Evolutionary conservation across 2,797 vertebrate genomes (phyloP).

Genomic region (Atherinosoma microstoma): DNA sequence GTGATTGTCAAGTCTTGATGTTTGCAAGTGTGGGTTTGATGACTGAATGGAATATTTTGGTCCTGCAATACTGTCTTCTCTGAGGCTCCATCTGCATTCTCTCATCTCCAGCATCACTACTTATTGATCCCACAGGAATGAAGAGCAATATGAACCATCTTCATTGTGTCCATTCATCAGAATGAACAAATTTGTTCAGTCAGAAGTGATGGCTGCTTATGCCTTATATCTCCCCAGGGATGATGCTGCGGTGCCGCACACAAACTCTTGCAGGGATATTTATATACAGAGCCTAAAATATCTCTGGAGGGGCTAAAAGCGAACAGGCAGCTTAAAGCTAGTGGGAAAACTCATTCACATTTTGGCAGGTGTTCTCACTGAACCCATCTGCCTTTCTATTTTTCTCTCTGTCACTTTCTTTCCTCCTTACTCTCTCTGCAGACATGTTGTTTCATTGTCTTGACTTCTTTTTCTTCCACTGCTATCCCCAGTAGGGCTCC

Average conservation of each 20-base stretch:
- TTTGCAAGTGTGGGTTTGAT: not conserved
- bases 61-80: constrained; percentile 5
- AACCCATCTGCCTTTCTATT: constrained; percentile 40
- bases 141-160: constrained; percentile 26
- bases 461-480: constrained; percentile 13
- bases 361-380: constrained; percentile 33
- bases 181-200: constrained; percentile 61
- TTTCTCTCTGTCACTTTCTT: constrained; percentile 26
- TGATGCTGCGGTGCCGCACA: constrained; percentile 33
- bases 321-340: constrained; percentile 31
- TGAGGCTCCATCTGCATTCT: constrained; percentile 14
- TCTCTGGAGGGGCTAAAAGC: constrained; percentile 22
- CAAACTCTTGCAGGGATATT: constrained; percentile 55
- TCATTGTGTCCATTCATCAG: constrained; percentile 48
- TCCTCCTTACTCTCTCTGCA: not conserved
- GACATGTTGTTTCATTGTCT: constrained; percentile 21
- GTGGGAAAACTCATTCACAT: constrained; percentile 46
- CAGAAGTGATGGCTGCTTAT: constrained; percentile 40
- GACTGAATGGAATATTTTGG: not conserved
- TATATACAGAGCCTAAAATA: constrained; percentile 48
- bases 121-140: constrained; percentile 30
- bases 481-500: constrained; percentile 9
- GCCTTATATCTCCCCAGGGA: constrained; percentile 33
- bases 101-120: constrained; percentile 7
- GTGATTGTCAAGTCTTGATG: not conserved